These are phyloP conservation scores for Melanotaenia parkinsoni DNA, from an alignment of 2,797 vertebrate species.

Conservation along the genomic window DNA sequence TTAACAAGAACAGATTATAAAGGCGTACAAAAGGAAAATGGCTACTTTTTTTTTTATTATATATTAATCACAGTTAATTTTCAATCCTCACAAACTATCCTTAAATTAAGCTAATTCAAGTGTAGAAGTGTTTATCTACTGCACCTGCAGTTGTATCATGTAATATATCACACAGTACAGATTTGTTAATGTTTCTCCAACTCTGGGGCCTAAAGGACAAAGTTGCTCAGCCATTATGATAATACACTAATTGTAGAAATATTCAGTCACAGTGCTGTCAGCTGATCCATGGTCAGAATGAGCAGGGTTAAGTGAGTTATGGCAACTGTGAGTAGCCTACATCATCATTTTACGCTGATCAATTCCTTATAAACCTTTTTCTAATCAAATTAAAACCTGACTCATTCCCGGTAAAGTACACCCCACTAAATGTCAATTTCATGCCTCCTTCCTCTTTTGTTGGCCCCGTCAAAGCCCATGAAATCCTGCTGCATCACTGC, in stretches of 20 bases:
- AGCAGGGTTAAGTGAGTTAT: conserved; percentile 63
- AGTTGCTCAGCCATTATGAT: conserved; percentile 46
- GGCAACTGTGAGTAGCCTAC: conserved; percentile 45
- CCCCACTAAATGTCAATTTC: conserved; percentile 64
- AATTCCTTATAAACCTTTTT: conserved; percentile 41
- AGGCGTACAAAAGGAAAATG: background rate
- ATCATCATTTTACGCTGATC: conserved; percentile 65
- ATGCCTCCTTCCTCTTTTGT: conserved; percentile 56
- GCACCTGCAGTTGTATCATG: conserved; percentile 38
- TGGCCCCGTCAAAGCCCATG: conserved; percentile 70
- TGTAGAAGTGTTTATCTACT: conserved; percentile 1
- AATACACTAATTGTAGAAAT: conserved; percentile 40
- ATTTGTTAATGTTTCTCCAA: conserved; percentile 37
- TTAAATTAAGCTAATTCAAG: background rate
- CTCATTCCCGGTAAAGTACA: conserved; percentile 47
- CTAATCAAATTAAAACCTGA: conserved; percentile 53
- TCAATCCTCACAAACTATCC: background rate
- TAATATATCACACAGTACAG: conserved; percentile 19
- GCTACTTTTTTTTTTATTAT: background rate
- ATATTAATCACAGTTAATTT: background rate
- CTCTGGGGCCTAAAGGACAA: conserved; percentile 50
- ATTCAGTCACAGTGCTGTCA: conserved; percentile 34
- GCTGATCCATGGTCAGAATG: conserved; percentile 37
- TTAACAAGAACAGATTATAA: background rate
- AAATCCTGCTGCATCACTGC: conserved; percentile 90